phyloP scores from a whole-genome alignment of 2,888 invertebrate genomes.

The Digitonthophagus gazella region DNA sequence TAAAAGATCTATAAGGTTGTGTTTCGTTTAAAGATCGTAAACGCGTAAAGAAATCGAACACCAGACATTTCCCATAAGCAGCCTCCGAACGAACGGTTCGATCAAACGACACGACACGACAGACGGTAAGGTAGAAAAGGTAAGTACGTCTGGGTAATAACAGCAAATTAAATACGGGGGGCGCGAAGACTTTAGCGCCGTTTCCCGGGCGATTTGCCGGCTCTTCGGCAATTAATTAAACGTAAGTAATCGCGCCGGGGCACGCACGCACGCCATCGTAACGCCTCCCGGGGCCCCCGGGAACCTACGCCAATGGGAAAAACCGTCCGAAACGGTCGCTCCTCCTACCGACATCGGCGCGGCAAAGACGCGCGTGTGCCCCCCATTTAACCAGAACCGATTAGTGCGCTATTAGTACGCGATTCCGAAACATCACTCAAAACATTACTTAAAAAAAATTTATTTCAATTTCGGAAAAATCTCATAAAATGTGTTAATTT shows the following conservation, averaged over 20 bases:
- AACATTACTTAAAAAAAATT: not conserved
- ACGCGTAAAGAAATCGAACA: no score
- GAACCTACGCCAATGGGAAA: constrained; percentile 39
- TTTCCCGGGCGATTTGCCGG: not conserved
- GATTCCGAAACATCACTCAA: constrained; percentile 28
- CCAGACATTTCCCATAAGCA: no score
- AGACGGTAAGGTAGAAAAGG: no score
- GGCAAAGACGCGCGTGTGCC: constrained; percentile 35
- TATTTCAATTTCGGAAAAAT: no score
- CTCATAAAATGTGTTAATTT: no score
- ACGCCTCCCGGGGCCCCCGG: constrained; percentile 32
- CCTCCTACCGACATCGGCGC: constrained; percentile 34
- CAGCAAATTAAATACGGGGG: not conserved
- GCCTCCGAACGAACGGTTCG: no score
- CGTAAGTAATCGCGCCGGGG: constrained; percentile 9
- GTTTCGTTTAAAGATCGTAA: no score
- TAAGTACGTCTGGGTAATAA: not conserved
- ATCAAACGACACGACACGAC: no score
- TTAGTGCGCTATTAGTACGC: constrained; percentile 35
- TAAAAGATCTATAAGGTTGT: no score
- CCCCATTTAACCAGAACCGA: constrained; percentile 28
- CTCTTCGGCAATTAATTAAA: constrained; percentile 16
- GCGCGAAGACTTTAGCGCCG: not conserved
- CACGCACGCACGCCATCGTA: constrained; percentile 25
- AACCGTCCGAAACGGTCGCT: constrained; percentile 32